Evolutionary conservation across 1,140 invertebrate species (phyloP), one percentile per base, ranked within the genome.

Genomic region (Cydia amplana): DNA sequence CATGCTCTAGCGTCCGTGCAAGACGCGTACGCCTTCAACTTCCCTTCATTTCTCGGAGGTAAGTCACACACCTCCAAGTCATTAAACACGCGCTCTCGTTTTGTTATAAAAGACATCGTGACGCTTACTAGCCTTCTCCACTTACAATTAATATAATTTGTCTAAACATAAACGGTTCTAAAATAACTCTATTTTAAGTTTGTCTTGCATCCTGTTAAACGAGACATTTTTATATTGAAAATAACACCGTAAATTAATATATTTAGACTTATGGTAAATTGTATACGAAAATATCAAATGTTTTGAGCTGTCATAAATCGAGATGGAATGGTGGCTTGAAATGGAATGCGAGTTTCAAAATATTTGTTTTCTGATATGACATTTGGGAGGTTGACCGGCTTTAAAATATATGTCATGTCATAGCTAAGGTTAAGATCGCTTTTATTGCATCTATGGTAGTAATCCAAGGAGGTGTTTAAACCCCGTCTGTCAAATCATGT

Each of bases 1-100:
- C 92, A 93, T 0, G 92, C 92, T 64, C 92, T 84, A 5, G 89
- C 85, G 79, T 93, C 92, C 2, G 91, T 93, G 67, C 92, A 93
- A 28, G 92, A 93, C 6, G 88, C 81, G 72, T 89, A 91, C 0
- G 88, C 87, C 75, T 93, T 93, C 36, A 93, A 70, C 75, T 92
- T 92, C 10, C 91, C 92, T 75, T 92, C 91, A 79, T 91, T 93
- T 65, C 91, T 85, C 9, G 87, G 77, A 12, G 89, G 89, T 75
- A 91, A 84, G 72, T 91, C 87, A 23, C 85, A 86, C 32, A 88
- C 73, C 28, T 91, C 88, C 76, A 88, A 88, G 72, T 91, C 86
- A 76, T 89, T 87, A 74, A 93, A 93, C 32, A 93, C 87, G 14
- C 90, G 87, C 75, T 93, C 91, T 51, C 90, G 81, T 84, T 92